Evolutionary conservation across 64 coral and sea anemone species (phyloP).

Genomic region (Astreopora myriophthalma): DNA sequence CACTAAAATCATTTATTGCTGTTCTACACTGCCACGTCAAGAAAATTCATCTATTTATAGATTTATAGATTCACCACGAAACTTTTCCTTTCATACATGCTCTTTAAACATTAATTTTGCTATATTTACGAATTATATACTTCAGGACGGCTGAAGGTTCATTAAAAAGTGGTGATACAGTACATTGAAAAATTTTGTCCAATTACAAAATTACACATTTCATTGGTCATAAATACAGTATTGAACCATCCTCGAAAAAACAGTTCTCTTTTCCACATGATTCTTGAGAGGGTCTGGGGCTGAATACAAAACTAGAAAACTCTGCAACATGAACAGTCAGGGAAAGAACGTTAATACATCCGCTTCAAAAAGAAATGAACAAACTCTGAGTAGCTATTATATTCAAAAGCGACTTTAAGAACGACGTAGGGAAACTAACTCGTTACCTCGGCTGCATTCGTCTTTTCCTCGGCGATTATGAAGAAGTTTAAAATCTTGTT

Average conservation of each 20-base stretch:
- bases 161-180: too few species aligned
- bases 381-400: too few species aligned
- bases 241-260: slow-evolving; percentile 38
- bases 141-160: too few species aligned
- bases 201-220: not conserved
- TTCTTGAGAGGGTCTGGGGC: not conserved
- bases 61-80: too few species aligned
- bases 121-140: too few species aligned
- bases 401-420: too few species aligned
- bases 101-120: too few species aligned
- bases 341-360: not conserved
- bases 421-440: not conserved
- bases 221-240: not conserved
- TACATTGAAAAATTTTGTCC: not conserved
- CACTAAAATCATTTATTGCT: too few species aligned
- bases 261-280: slow-evolving; percentile 22
- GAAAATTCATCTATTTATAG: too few species aligned
- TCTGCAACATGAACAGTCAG: not conserved
- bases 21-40: too few species aligned
- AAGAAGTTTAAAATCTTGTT: slow-evolving; percentile 55
- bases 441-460: not conserved
- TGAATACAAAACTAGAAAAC: not conserved
- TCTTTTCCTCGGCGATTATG: not conserved
- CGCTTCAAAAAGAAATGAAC: too few species aligned
- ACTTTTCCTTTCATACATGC: too few species aligned